Evolutionary conservation across 2,113 vertebrate species (phyloP).

Genomic region (Syngnathus typhle): DNA sequence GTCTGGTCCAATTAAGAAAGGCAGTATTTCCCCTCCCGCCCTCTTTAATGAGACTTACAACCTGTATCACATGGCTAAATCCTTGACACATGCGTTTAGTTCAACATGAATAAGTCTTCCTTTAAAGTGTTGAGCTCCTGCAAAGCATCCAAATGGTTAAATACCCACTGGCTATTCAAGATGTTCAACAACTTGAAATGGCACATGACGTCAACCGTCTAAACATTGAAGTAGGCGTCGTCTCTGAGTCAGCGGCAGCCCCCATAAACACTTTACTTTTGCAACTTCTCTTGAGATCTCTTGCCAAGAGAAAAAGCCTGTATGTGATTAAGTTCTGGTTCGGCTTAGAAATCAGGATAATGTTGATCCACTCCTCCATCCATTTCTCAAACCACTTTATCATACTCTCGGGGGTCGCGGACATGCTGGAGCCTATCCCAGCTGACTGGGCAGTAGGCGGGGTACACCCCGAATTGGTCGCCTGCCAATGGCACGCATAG

Average conservation of each 20-base stretch:
- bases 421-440: no score
- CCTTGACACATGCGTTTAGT: constrained; percentile 31
- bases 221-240: constrained; percentile 7
- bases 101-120: constrained; percentile 9
- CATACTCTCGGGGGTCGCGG: no score
- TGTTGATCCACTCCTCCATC: not conserved
- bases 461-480: no score
- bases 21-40: constrained; percentile 33
- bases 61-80: constrained; percentile 28
- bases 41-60: constrained; percentile 19
- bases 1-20: constrained; percentile 13
- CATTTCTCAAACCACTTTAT: no score
- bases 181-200: not conserved
- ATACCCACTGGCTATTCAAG: not conserved
- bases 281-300: constrained; percentile 12
- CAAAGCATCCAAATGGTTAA: not conserved
- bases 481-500: no score
- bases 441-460: no score
- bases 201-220: constrained; percentile 12
- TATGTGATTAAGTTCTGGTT: not conserved
- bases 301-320: not conserved
- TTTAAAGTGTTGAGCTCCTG: not conserved
- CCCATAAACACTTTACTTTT: constrained; percentile 11
- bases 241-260: constrained; percentile 9
- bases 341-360: not conserved